Base-by-base conservation (phyloP, 35 echinoderm and acorn worm species). In the Ophiothrix spiculata region DNA sequence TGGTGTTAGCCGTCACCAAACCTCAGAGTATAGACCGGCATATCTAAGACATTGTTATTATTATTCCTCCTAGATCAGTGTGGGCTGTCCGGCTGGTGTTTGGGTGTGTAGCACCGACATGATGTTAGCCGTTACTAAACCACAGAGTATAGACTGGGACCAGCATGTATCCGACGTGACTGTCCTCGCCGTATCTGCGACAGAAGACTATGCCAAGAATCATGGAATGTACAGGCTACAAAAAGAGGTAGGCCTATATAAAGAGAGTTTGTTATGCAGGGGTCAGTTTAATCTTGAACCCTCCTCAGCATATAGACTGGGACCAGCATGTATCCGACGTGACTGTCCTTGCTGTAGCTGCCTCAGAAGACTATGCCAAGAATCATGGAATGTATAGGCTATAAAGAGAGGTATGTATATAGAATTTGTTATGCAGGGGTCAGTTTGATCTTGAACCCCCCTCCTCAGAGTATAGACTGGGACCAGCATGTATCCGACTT, bases 81-180 rank as follows among this genome's bases (percentile, higher is more conserved):
- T 75, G 15, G 90, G 83, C n/a, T 75, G 88, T 41, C 96, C 96
- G 33, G 34, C 92, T 31, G 96, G 96, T 63, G 96, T 99, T n/a
- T 99, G 96, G 96, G 87, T 99, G 39, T 91, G 89, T 84, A 91
- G 89, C 84, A 99, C 96, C 14, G 96, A 99, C 34, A 99, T 99
- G 96, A 33, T 99, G 14, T 84, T 99, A 35, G 64, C 64, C 40
- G 82, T 92, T 38, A 83, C 89, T 74, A 79, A 42, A 23, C 35
- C 75, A 38, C 64, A 45, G 21, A 54, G 86, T 31, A 83, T 99
- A 28, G 79, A 94, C 49, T 94, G 92, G 96, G 77, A 80, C 4
- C 40, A 33, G 16, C 41, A 84, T 39, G 40, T 88, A 28, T 46
- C 75, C 29, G 92, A 86, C 31, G 92, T 89, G 0, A 79, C 77